Conservation (phyloP, 2,113 vertebrate species). For the Myotis yumanensis region DNA sequence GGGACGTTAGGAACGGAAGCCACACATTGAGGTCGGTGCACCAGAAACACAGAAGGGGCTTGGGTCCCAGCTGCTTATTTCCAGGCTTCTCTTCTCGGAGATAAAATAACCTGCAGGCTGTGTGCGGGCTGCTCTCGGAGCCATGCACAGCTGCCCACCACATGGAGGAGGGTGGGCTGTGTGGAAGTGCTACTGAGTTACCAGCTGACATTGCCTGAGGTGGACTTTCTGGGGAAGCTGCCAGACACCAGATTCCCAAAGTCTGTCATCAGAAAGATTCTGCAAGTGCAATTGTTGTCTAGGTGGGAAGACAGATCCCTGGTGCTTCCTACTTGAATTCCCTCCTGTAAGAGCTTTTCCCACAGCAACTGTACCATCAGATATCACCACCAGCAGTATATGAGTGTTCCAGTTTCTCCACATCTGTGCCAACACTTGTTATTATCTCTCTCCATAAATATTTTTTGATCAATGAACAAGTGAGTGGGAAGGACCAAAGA, state of each 20-base stretch:
- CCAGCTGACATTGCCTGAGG: too few relatives aligned
- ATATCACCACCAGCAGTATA: background rate
- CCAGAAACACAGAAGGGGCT: background rate
- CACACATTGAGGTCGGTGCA: too few relatives aligned
- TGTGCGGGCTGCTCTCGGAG: too few relatives aligned
- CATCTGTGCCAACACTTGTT: background rate
- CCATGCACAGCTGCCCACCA: too few relatives aligned
- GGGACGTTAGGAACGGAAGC: background rate
- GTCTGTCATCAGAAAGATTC: background rate
- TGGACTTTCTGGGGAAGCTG: too few relatives aligned
- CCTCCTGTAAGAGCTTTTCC: background rate
- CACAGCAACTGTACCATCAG: background rate
- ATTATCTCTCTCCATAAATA: background rate
- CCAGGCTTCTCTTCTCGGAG: background rate
- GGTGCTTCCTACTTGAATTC: background rate
- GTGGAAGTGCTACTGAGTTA: too few relatives aligned
- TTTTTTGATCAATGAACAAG: background rate
- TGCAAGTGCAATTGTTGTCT: too few relatives aligned
- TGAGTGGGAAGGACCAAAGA: background rate
- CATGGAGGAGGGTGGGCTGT: too few relatives aligned
- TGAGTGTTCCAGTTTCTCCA: too few relatives aligned
- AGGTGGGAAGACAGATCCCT: too few relatives aligned
- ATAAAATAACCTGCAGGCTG: background rate
- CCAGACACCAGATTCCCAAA: background rate
- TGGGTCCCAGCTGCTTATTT: background rate